Evolutionary conservation across 2,797 vertebrate species (phyloP).

Genomic region (Poecilia velifera): DNA sequence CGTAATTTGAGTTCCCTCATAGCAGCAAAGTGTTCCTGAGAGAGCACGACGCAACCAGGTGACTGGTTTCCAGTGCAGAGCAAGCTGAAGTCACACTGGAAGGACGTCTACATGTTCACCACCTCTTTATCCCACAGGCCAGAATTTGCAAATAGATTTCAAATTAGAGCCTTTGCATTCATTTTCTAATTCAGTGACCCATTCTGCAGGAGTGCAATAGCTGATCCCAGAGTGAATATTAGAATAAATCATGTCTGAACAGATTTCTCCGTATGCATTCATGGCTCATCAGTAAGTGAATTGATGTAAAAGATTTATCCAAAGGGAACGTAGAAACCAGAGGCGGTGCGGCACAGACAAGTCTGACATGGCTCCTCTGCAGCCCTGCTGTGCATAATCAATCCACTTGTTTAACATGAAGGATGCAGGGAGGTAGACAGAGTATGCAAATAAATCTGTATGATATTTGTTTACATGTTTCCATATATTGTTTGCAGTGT

Average conservation of each 20-base stretch:
- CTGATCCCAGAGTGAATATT: slow-evolving; percentile 91
- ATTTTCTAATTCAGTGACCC: slow-evolving; percentile 94
- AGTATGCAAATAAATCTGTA: background rate
- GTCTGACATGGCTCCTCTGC: slow-evolving; percentile 37
- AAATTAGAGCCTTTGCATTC: slow-evolving; percentile 86
- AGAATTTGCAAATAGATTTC: slow-evolving; percentile 89
- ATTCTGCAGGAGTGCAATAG: slow-evolving; percentile 86
- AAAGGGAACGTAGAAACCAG: slow-evolving; percentile 81
- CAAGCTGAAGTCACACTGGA: slow-evolving; percentile 48
- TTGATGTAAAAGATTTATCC: slow-evolving; percentile 88
- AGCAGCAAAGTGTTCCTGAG: slow-evolving; percentile 27
- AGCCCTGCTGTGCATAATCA: slow-evolving; percentile 57
- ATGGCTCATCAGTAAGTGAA: slow-evolving; percentile 91
- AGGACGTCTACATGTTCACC: slow-evolving; percentile 71
- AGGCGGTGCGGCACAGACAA: slow-evolving; percentile 56
- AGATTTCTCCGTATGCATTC: slow-evolving; percentile 87
- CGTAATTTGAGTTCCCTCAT: slow-evolving; percentile 67
- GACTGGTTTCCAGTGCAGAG: slow-evolving; percentile 56
- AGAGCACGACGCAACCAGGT: slow-evolving; percentile 59
- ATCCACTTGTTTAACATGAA: slow-evolving; percentile 52
- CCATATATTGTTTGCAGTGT: background rate
- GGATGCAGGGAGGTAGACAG: slow-evolving; percentile 27
- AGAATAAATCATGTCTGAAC: slow-evolving; percentile 92
- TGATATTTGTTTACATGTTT: background rate
- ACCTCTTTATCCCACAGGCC: slow-evolving; percentile 81